Evolutionary conservation across 2,113 vertebrate species (phyloP).

Genomic region (Aphyosemion australe): DNA sequence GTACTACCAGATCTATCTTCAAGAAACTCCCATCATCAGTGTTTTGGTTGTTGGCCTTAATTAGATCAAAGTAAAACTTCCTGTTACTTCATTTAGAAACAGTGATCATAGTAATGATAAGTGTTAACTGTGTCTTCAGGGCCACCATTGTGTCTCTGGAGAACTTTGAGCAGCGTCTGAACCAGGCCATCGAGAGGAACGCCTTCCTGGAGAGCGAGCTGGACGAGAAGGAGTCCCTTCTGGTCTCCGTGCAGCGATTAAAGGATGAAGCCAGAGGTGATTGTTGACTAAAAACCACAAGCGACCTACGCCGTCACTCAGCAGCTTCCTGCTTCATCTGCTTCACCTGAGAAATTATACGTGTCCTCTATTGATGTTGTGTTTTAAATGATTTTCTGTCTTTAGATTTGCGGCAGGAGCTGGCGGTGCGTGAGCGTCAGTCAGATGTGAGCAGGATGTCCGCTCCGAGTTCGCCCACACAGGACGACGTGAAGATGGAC

Average conservation of each 20-base stretch:
- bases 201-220: conserved; percentile 98
- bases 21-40: too few species aligned
- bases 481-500: conserved; percentile 90
- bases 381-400: neutral
- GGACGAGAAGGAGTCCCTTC: conserved; percentile 95
- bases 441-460: conserved; percentile 89
- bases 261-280: conserved; percentile 97
- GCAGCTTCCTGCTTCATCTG: neutral
- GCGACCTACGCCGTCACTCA: neutral
- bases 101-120: too few species aligned
- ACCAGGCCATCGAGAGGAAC: conserved; percentile 98
- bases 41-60: too few species aligned
- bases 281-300: neutral
- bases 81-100: too few species aligned
- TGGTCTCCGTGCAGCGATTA: conserved; percentile 94
- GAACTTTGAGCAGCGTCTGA: conserved; percentile 97
- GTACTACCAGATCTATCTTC: too few species aligned
- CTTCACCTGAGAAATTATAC: too few species aligned
- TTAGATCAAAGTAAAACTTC: too few species aligned
- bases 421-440: conserved; percentile 92
- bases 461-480: conserved; percentile 90
- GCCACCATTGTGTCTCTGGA: conserved; percentile 97
- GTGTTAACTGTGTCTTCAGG: conserved; percentile 65
- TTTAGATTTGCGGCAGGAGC: conserved; percentile 91
- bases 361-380: neutral